These are phyloP conservation scores for Meles meles DNA, from an alignment of 2,113 vertebrate genomes.

Conservation along the genomic window DNA sequence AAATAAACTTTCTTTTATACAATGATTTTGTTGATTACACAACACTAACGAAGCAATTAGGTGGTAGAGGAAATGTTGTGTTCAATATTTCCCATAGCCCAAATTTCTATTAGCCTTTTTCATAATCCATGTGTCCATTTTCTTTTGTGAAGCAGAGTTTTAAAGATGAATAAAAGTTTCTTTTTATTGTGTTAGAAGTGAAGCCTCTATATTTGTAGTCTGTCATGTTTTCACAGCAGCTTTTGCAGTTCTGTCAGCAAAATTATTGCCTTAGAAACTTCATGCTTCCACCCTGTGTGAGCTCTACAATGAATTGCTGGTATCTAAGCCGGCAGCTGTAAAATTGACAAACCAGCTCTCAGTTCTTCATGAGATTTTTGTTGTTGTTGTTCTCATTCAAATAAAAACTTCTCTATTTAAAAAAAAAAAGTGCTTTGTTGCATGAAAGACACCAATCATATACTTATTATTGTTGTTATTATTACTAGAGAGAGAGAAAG, in stretches of 20 bases:
- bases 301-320: background rate
- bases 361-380: background rate
- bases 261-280: background rate
- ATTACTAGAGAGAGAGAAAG: background rate
- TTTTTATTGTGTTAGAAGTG: background rate
- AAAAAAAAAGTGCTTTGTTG: background rate
- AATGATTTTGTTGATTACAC: background rate
- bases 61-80: background rate
- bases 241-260: background rate
- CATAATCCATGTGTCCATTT: background rate
- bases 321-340: background rate
- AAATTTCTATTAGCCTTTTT: background rate
- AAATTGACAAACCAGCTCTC: background rate
- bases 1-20: background rate
- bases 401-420: background rate
- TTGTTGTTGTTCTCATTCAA: background rate
- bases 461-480: background rate
- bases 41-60: background rate
- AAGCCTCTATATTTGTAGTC: background rate
- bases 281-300: background rate
- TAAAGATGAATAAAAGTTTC: background rate
- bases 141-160: background rate
- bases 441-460: background rate
- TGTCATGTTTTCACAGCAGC: background rate
- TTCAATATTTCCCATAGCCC: background rate